These are phyloP conservation scores for Stenchaetothrips biformis DNA, from an alignment of 2,888 invertebrate species.

Conservation along the genomic window DNA sequence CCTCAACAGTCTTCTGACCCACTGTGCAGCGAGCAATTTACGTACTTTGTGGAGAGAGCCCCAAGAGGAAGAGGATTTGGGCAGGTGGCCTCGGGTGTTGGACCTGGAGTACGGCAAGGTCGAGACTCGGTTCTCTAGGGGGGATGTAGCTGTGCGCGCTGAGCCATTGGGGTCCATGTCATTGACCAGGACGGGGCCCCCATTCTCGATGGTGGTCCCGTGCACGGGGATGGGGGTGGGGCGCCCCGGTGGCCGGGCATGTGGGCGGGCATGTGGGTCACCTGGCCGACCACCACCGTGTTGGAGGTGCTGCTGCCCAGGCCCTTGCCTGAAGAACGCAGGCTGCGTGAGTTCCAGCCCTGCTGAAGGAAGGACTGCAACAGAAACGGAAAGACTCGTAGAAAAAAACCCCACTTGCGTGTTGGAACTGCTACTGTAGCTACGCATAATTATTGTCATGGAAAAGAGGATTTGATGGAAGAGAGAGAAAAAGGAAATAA, in stretches of 20 bases:
- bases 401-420: background rate
- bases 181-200: slow-evolving; percentile 18
- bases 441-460: too few species aligned
- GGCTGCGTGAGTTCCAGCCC: slow-evolving; percentile 51
- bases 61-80: slow-evolving; percentile 60
- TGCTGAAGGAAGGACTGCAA: slow-evolving; percentile 47
- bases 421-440: too few species aligned
- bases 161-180: slow-evolving; percentile 39
- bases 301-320: slow-evolving; percentile 21
- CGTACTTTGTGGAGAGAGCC: slow-evolving; percentile 54
- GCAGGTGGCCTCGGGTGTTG: slow-evolving; percentile 45
- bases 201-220: slow-evolving; percentile 22
- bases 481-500: background rate
- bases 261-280: slow-evolving; percentile 37
- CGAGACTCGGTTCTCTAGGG: slow-evolving; percentile 47
- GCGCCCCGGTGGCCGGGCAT: slow-evolving; percentile 37
- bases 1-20: too few species aligned
- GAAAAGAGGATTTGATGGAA: too few species aligned
- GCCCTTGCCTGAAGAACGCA: slow-evolving; percentile 35
- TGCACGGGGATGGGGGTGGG: slow-evolving; percentile 40
- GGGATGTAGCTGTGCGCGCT: slow-evolving; percentile 48
- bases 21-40: background rate
- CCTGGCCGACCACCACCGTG: slow-evolving; percentile 11
- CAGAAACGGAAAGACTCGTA: background rate
- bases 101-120: slow-evolving; percentile 46